phyloP scores from a whole-genome alignment of 2,888 invertebrate species.

The Diarsia brunnea region DNA sequence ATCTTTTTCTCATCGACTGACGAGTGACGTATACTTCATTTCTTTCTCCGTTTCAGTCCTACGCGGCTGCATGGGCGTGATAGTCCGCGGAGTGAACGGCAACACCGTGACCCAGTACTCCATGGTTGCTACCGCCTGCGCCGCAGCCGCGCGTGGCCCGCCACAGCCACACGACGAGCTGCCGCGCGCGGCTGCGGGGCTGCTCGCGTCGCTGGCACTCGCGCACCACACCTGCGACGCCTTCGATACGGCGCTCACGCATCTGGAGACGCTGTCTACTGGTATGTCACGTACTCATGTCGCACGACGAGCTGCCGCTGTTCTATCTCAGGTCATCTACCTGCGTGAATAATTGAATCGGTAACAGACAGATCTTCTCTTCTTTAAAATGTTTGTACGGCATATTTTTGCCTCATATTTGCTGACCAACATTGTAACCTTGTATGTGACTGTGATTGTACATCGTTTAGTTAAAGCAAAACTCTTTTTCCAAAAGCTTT shows the following conservation, averaged over 20 bases:
- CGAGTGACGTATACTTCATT: too few species aligned
- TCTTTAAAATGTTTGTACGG: too few species aligned
- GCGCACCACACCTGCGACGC: slow-evolving; percentile 89
- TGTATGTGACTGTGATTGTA: background rate
- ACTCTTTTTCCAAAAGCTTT: background rate
- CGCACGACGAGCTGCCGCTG: too few species aligned
- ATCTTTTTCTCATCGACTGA: too few species aligned
- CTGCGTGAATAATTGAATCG: too few species aligned
- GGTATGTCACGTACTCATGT: slow-evolving; percentile 54
- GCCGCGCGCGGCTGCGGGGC: slow-evolving; percentile 91
- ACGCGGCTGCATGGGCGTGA: slow-evolving; percentile 83
- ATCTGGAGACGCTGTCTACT: slow-evolving; percentile 83
- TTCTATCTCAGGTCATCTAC: too few species aligned
- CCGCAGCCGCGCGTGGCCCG: slow-evolving; percentile 93
- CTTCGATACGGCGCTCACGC: slow-evolving; percentile 91
- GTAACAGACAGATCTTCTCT: too few species aligned
- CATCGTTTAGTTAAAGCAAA: background rate
- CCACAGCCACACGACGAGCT: slow-evolving; percentile 92
- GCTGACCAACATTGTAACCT: background rate
- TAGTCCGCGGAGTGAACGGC: slow-evolving; percentile 81
- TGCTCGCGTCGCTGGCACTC: slow-evolving; percentile 93
- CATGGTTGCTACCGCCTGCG: slow-evolving; percentile 92
- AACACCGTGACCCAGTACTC: slow-evolving; percentile 91
- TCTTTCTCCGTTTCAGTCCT: slow-evolving; percentile 71
- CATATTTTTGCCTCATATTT: background rate